These are phyloP conservation scores for Anoplophora glabripennis DNA, from an alignment of 1,140 invertebrate species.

Conservation along the genomic window DNA sequence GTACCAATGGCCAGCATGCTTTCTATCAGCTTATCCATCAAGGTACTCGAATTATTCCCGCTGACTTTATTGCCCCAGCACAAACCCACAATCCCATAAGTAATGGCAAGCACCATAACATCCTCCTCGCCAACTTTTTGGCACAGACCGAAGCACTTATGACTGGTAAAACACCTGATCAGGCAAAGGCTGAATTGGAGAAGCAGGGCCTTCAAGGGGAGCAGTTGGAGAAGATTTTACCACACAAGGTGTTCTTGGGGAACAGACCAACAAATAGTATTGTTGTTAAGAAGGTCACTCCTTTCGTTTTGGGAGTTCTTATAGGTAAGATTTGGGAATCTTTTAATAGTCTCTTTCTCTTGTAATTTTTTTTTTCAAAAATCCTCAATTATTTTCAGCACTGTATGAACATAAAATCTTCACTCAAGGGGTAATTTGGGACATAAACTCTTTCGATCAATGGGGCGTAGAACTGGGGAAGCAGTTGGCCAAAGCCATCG, in stretches of 20 bases:
- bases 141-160: slow-evolving; percentile 98
- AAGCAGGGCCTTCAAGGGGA: slow-evolving; percentile 69
- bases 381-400: slow-evolving; percentile 68
- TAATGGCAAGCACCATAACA: slow-evolving; percentile 74
- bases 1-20: slow-evolving; percentile 99
- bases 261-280: slow-evolving; percentile 98
- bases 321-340: slow-evolving; percentile 71
- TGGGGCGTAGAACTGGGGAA: slow-evolving; percentile 99
- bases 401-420: slow-evolving; percentile 99
- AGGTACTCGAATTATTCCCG: slow-evolving; percentile 85
- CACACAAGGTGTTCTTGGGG: slow-evolving; percentile 96
- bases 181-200: slow-evolving; percentile 73
- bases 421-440: slow-evolving; percentile 97
- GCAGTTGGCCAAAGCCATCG: slow-evolving; percentile 95
- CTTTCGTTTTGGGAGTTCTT: slow-evolving; percentile 92
- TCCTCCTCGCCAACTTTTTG: slow-evolving; percentile 94
- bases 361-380: not conserved
- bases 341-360: not conserved
- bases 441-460: slow-evolving; percentile 99
- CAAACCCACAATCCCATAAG: slow-evolving; percentile 91
- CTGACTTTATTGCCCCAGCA: slow-evolving; percentile 95
- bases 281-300: slow-evolving; percentile 88
- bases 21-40: slow-evolving; percentile 98
- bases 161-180: slow-evolving; percentile 81
- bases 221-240: slow-evolving; percentile 76